Evolutionary conservation across 2,113 vertebrate species (phyloP).

Genomic region (Thamnaconus septentrionalis): DNA sequence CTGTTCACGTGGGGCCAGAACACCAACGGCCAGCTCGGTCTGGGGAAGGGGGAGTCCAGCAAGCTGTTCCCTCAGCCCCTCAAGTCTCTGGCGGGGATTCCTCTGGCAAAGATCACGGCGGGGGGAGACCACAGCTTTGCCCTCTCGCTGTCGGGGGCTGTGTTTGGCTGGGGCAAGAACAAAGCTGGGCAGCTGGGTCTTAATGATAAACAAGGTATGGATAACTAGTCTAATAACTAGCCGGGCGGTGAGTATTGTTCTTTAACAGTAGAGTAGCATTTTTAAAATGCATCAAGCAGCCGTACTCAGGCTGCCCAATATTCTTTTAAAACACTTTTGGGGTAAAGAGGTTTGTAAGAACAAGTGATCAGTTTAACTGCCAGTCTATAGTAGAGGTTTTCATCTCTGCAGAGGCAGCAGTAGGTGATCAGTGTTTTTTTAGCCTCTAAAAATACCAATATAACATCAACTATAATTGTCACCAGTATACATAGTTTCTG

Average conservation of each 20-base stretch:
- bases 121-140: slow-evolving; percentile 87
- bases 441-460: too few relatives aligned
- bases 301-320: too few relatives aligned
- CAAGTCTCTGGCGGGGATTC: slow-evolving; percentile 79
- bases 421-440: too few relatives aligned
- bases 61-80: slow-evolving; percentile 75
- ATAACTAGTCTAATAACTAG: neutral
- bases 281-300: too few relatives aligned
- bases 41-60: slow-evolving; percentile 68
- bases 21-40: slow-evolving; percentile 83
- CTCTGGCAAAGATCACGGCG: slow-evolving; percentile 85
- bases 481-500: too few relatives aligned
- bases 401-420: too few relatives aligned
- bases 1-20: slow-evolving; percentile 92
- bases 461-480: too few relatives aligned
- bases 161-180: slow-evolving; percentile 94
- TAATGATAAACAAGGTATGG: slow-evolving; percentile 82
- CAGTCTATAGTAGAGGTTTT: too few relatives aligned
- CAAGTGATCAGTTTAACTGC: too few relatives aligned
- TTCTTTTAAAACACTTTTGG: too few relatives aligned
- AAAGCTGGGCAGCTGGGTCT: slow-evolving; percentile 88
- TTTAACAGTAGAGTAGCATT: neutral
- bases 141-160: slow-evolving; percentile 86
- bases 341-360: too few relatives aligned
- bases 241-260: neutral